These are phyloP conservation scores for Turdus rufiventris DNA, from an alignment of 2,113 vertebrate species.

Conservation along the genomic window DNA sequence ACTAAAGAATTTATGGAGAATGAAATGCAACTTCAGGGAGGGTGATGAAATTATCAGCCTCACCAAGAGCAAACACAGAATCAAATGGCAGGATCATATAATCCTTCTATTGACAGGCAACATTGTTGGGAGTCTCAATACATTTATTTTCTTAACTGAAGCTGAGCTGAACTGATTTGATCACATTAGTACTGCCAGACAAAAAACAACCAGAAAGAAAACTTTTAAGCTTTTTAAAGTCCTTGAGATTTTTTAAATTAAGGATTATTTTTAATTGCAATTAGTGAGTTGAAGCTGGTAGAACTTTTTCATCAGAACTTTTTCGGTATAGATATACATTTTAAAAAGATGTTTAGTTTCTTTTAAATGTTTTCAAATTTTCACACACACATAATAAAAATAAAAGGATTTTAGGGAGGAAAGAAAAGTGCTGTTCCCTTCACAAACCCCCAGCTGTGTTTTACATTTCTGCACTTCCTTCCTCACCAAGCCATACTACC, in stretches of 20 bases:
- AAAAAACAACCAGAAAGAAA: not conserved
- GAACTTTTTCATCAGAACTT: not conserved
- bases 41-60: constrained; percentile 19
- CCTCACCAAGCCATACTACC: not conserved
- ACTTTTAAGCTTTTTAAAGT: not conserved
- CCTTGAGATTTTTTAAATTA: not conserved
- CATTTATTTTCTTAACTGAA: not conserved
- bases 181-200: not conserved
- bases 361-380: not conserved
- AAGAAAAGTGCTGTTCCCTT: not conserved
- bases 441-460: not conserved
- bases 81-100: not conserved
- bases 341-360: not conserved
- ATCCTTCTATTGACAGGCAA: not conserved
- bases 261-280: not conserved
- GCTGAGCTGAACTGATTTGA: not conserved
- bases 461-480: not conserved
- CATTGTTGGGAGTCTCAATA: not conserved
- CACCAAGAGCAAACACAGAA: not conserved
- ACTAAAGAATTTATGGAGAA: constrained; percentile 47
- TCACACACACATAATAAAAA: not conserved
- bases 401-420: not conserved
- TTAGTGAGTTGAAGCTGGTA: not conserved
- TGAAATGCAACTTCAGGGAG: not conserved
- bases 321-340: not conserved